Conservation (phyloP, 2,888 invertebrate genomes). For the Caenorhabditis becei region DNA sequence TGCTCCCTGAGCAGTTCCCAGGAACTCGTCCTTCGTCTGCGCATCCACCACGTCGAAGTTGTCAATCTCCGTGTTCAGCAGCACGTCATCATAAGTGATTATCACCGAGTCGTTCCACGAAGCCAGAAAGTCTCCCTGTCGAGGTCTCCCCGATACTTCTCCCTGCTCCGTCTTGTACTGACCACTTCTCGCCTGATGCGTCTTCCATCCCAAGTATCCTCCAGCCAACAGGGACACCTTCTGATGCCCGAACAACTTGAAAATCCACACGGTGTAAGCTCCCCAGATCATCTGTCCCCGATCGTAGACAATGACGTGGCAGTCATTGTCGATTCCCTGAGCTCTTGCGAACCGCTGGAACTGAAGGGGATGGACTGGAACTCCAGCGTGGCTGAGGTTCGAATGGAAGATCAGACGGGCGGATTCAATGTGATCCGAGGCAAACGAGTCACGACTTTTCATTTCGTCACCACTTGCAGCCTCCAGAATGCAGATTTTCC, state of each 20-base stretch:
- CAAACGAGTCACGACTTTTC: constrained; percentile 63
- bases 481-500: constrained; percentile 77
- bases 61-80: constrained; percentile 74
- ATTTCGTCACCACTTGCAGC: constrained; percentile 71
- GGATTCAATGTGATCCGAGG: constrained; percentile 75
- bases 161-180: constrained; percentile 70
- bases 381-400: constrained; percentile 78
- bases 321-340: constrained; percentile 79
- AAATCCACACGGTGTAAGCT: constrained; percentile 79
- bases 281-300: constrained; percentile 78
- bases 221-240: constrained; percentile 76
- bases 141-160: constrained; percentile 18
- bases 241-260: constrained; percentile 78
- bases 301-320: constrained; percentile 79
- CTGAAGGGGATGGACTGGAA: constrained; percentile 80
- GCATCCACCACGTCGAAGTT: constrained; percentile 79
- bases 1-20: constrained; percentile 72
- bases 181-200: constrained; percentile 65
- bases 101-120: constrained; percentile 76
- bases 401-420: constrained; percentile 77
- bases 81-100: constrained; percentile 79
- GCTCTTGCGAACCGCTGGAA: constrained; percentile 75
- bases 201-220: constrained; percentile 77
- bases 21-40: constrained; percentile 76
- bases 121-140: constrained; percentile 77